A percentile compares a stretch with the other conserved stretches of the same genome.
Evolutionary conservation across 2,888 invertebrate genomes (phyloP).

Genomic region (Drosophila gaucha): DNA sequence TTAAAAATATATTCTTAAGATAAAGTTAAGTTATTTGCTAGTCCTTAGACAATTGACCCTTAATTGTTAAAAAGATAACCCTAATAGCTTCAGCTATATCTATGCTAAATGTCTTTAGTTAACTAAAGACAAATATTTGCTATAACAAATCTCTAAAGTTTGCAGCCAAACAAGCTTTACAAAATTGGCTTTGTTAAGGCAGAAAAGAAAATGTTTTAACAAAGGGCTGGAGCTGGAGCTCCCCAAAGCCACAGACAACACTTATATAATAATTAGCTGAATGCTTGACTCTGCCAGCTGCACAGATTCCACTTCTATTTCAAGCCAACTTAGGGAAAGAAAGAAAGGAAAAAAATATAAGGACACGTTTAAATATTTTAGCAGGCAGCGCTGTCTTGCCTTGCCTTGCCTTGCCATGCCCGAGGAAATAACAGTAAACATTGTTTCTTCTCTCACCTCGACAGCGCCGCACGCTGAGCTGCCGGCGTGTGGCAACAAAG

Average conservation of each 20-base stretch:
- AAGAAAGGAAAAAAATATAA: constrained; percentile 38
- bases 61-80: no score
- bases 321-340: background rate
- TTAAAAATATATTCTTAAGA: no score
- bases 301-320: constrained; percentile 1
- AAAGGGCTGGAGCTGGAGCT: background rate
- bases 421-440: constrained; percentile 24
- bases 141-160: background rate
- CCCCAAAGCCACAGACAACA: constrained; percentile 26
- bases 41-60: no score
- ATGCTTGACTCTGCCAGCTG: constrained; percentile 32
- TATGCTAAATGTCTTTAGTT: background rate
- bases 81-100: no score
- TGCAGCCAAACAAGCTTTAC: background rate
- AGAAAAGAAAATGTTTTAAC: constrained; percentile 7
- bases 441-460: constrained; percentile 32
- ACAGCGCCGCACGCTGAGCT: constrained; percentile 81
- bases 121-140: constrained; percentile 11
- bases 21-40: no score
- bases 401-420: no score
- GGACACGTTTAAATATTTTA: constrained; percentile 67
- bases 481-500: constrained; percentile 64
- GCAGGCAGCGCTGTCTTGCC: constrained; percentile 27
- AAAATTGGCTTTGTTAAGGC: constrained; percentile 23
- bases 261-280: constrained; percentile 71